Evolutionary conservation across 2,888 invertebrate genomes (phyloP).

Genomic region (Athrips mouffetella): DNA sequence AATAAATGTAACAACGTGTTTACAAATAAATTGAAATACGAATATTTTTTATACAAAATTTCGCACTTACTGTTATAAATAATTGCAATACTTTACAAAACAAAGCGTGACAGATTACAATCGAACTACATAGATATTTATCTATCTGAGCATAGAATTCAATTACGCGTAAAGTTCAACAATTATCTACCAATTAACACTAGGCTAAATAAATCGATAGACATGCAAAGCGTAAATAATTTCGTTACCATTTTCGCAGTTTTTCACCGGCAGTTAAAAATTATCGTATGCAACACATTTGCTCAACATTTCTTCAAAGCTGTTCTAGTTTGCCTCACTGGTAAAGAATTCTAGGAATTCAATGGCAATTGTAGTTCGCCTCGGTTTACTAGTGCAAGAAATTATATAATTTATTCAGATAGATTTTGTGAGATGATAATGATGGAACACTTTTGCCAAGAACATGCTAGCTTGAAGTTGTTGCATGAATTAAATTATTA

Average conservation of each 20-base stretch:
- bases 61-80: no score
- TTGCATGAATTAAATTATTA: not conserved
- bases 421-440: constrained; percentile 14
- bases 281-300: constrained; percentile 3
- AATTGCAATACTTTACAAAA: no score
- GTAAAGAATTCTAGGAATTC: constrained; percentile 39
- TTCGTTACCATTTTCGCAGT: not conserved
- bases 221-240: not conserved
- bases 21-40: no score
- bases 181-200: not conserved
- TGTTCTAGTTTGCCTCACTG: constrained; percentile 18
- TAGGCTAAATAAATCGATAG: not conserved
- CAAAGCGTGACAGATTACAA: not conserved
- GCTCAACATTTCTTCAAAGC: constrained; percentile 16
- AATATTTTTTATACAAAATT: no score
- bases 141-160: not conserved
- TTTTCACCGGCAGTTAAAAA: not conserved
- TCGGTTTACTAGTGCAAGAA: constrained; percentile 48
- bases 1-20: no score
- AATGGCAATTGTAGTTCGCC: constrained; percentile 47
- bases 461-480: not conserved
- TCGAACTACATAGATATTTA: not conserved
- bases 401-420: constrained; percentile 22
- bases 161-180: not conserved
- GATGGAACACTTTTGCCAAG: constrained; percentile 12